Percentiles rank a stretch among this genome's conserved stretches.
phyloP scores from a whole-genome alignment of 2,888 invertebrate genomes.

The Eulithis prunata region DNA sequence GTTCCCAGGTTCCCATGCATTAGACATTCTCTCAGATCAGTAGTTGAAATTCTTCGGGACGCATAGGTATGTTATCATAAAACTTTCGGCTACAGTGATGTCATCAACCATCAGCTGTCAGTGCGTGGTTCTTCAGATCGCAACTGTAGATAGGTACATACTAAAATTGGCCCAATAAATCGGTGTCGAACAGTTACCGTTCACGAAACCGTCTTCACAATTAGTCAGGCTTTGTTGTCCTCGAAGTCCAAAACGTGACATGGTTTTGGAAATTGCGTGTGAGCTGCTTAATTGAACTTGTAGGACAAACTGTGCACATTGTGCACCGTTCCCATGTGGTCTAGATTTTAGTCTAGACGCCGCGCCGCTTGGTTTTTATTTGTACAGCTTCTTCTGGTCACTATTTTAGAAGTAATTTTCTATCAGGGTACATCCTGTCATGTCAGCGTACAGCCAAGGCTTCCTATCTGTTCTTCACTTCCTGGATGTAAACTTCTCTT shows the following conservation, averaged over 20 bases:
- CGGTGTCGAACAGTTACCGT: slow-evolving; percentile 35
- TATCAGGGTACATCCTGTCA: too few relatives aligned
- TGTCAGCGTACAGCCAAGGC: too few relatives aligned
- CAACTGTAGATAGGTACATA: background rate
- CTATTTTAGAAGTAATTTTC: too few relatives aligned
- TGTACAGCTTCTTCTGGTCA: too few relatives aligned
- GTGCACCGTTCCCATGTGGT: slow-evolving; percentile 20
- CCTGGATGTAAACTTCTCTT: too few relatives aligned
- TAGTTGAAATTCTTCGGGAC: too few relatives aligned
- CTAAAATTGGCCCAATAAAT: slow-evolving; percentile 23
- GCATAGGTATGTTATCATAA: too few relatives aligned
- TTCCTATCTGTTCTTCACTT: too few relatives aligned
- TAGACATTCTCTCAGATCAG: too few relatives aligned
- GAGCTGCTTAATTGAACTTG: slow-evolving; percentile 13
- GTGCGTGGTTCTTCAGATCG: background rate
- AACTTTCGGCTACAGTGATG: too few relatives aligned
- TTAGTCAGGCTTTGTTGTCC: slow-evolving; percentile 25
- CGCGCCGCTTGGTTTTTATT: background rate
- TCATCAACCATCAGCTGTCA: background rate
- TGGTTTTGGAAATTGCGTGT: slow-evolving; percentile 25
- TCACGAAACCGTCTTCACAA: slow-evolving; percentile 28
- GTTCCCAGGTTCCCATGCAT: too few relatives aligned
- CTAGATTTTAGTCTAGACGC: slow-evolving; percentile 10
- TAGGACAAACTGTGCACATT: slow-evolving; percentile 14
- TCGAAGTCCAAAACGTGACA: slow-evolving; percentile 26